Conservation (phyloP, 2,888 invertebrate species). For the Tipula lateralis region DNA sequence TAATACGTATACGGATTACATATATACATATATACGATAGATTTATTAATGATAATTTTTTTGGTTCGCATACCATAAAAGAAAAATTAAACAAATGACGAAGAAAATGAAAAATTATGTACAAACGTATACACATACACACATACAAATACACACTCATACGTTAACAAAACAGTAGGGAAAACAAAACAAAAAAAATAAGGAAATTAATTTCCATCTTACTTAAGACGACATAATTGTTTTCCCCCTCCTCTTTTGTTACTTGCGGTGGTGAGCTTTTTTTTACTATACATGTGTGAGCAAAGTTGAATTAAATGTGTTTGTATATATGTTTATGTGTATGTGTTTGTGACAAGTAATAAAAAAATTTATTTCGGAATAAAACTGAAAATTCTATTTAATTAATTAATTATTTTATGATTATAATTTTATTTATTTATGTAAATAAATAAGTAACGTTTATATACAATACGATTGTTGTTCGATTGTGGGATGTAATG, state of each 20-base stretch:
- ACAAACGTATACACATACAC: neutral
- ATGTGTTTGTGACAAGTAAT: neutral
- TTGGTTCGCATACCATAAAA: neutral
- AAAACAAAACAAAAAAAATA: neutral
- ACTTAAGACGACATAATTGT: slow-evolving; percentile 15
- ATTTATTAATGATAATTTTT: slow-evolving; percentile 11
- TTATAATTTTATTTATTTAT: slow-evolving; percentile 24
- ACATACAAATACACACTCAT: neutral
- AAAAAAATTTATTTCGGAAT: neutral
- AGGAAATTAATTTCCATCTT: neutral
- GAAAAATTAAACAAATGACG: slow-evolving; percentile 11
- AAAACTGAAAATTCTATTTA: neutral
- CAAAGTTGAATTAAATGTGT: too few relatives aligned
- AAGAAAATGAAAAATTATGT: slow-evolving; percentile 24
- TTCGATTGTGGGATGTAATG: neutral
- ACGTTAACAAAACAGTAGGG: neutral
- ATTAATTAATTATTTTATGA: slow-evolving; percentile 24
- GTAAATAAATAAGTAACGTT: neutral
- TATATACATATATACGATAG: neutral
- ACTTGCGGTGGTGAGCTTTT: neutral
- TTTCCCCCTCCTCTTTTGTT: neutral
- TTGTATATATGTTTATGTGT: neutral
- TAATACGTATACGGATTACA: neutral
- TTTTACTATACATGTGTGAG: neutral
- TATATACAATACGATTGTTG: neutral